These are phyloP conservation scores for Kryptolebias marmoratus DNA, from an alignment of 2,113 vertebrate species.

Conservation along the genomic window DNA sequence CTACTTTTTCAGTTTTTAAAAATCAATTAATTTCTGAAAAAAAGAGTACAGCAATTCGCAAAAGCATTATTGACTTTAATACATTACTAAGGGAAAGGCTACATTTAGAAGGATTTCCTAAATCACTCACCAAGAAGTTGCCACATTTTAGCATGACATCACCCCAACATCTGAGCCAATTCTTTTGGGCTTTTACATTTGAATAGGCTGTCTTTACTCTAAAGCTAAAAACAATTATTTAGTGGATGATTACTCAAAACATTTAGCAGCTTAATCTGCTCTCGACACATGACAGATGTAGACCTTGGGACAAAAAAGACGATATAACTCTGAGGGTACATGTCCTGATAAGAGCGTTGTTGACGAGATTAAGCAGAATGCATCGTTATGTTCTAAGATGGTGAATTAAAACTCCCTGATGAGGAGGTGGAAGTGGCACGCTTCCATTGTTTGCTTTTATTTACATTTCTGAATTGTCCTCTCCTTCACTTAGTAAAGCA, in stretches of 20 bases:
- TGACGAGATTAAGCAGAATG: conserved; percentile 45
- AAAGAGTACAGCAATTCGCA: no score
- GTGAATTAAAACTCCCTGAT: no score
- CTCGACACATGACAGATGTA: conserved; percentile 55
- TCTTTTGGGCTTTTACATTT: conserved; percentile 12
- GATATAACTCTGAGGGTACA: conserved; percentile 39
- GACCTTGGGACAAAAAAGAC: conserved; percentile 47
- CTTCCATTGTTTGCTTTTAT: conserved; percentile 17
- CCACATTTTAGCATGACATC: no score
- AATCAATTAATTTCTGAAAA: no score
- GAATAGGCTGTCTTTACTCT: background rate
- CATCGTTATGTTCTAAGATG: conserved; percentile 19
- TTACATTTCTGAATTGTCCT: conserved; percentile 5
- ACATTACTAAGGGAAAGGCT: no score
- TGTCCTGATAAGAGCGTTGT: conserved; percentile 49
- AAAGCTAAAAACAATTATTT: conserved; percentile 9
- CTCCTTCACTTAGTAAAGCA: conserved; percentile 15
- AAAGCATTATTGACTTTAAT: no score
- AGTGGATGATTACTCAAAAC: conserved; percentile 38
- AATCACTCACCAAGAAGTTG: no score
- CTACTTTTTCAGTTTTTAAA: no score
- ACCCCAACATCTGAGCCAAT: no score
- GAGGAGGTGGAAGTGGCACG: no score
- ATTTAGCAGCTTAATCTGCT: conserved; percentile 40
- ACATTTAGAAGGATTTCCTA: no score